Evolutionary conservation across 2,888 invertebrate genomes (phyloP), one percentile per base, ranked within the genome.

Genomic region (Tenthredo mesomela): DNA sequence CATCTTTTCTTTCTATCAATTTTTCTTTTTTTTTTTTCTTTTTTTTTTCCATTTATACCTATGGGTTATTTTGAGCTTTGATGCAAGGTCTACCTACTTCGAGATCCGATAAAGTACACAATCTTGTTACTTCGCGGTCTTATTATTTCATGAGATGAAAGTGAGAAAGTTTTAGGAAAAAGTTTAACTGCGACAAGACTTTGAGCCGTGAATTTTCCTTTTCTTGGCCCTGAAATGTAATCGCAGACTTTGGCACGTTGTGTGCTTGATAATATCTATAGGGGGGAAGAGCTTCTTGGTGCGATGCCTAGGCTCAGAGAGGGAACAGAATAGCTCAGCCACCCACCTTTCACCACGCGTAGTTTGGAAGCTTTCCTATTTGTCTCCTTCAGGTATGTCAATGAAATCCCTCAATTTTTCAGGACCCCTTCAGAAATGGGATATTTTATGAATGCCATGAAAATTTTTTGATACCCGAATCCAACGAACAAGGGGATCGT

Each of bases 361-460:
- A 47, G 50, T 77, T 77, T 47, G 6, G 25, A 80, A 80, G 37
- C 80, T 80, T 12, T 21, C 40, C 58, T 61, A 61, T 80, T 61
- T 61, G 61, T 80, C 80, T 80, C 37, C 43, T 40, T 61, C 61
- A 40, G 61, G 61, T 40, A 80, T 61, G 43, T 58, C 61, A 61
- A 80, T 80, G 61, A 61, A 80, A 77, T 77, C 77, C 77, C 77
- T 77, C 77, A 50, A 77, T 77, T 77, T 77, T 77, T 54, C 77
- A 77, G 29, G 54, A 54, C 47, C 77, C 77, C 77, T 80, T 9
- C 61, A 77, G 61, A 61, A 65, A 65, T 58, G 50, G 77, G 77
- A 77, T 77, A 77, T 77, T 77, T 77, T 77, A 50, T 77, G 54
- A 77, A 77, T 77, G 37, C 54, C 54, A 29, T 77, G 77, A 77